phyloP scores from a whole-genome alignment of 2,113 vertebrate genomes.

The Rafetus swinhoei region DNA sequence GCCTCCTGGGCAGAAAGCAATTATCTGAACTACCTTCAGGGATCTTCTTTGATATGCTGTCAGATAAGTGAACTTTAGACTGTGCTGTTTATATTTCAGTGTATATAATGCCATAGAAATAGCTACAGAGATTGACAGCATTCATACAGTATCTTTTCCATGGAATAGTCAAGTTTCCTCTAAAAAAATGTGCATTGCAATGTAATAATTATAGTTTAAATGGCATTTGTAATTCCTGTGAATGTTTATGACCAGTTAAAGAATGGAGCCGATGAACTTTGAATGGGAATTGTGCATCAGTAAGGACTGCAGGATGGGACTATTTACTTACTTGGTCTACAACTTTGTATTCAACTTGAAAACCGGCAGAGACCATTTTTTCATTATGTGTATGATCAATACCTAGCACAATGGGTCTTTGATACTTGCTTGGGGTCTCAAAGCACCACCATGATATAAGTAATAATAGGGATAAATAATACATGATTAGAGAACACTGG shows the following conservation, averaged over 20 bases:
- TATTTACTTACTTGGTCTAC: background rate
- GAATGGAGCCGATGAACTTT: background rate
- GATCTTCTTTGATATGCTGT: background rate
- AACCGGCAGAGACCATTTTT: background rate
- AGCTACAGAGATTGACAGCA: background rate
- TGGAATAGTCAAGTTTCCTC: background rate
- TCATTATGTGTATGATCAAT: background rate
- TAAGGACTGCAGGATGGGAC: background rate
- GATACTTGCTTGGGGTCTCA: background rate
- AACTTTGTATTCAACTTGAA: background rate
- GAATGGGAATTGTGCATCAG: background rate
- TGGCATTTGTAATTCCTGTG: background rate
- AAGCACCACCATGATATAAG: constrained; percentile 1
- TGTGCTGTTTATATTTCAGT: background rate
- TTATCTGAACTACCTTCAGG: background rate
- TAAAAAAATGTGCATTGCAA: background rate
- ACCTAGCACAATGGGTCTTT: background rate
- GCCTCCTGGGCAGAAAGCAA: background rate
- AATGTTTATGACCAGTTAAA: background rate
- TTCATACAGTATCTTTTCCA: background rate
- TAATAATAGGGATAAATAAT: constrained; percentile 63
- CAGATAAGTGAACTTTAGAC: background rate
- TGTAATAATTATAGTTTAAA: background rate
- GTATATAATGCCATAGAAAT: background rate
- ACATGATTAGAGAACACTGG: background rate